Evolutionary conservation across 2,888 invertebrate genomes (phyloP).

Genomic region (Liodrosophila aerea): DNA sequence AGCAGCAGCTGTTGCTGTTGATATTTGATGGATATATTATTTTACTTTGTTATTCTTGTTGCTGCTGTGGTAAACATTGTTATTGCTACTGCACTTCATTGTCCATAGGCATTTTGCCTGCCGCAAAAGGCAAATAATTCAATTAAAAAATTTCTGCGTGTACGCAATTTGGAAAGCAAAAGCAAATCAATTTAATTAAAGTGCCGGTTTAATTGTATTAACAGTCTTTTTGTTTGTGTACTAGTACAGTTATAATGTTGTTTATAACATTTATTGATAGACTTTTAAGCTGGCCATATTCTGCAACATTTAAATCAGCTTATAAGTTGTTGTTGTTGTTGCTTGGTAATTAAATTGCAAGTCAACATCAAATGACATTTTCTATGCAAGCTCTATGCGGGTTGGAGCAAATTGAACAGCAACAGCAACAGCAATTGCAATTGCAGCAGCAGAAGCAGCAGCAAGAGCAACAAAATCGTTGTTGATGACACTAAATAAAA

Average conservation of each 20-base stretch:
- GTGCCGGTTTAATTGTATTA: slow-evolving; percentile 25
- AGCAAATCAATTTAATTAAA: slow-evolving; percentile 62
- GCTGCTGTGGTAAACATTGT: too few relatives aligned
- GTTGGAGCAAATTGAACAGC: slow-evolving; percentile 51
- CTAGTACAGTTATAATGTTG: slow-evolving; percentile 24
- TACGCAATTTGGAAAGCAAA: slow-evolving; percentile 55
- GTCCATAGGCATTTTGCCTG: slow-evolving; percentile 14
- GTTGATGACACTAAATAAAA: slow-evolving; percentile 77
- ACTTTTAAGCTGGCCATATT: background rate
- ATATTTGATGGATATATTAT: slow-evolving; percentile 17
- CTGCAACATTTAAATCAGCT: too few relatives aligned
- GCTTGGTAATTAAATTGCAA: slow-evolving; percentile 70
- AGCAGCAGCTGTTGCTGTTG: slow-evolving; percentile 27
- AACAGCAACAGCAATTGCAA: slow-evolving; percentile 13
- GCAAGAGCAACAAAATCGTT: slow-evolving; percentile 42
- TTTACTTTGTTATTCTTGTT: slow-evolving; percentile 1
- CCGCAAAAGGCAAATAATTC: slow-evolving; percentile 41
- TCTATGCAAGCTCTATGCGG: slow-evolving; percentile 52
- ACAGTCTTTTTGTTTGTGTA: background rate
- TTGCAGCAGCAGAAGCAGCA: slow-evolving; percentile 7
- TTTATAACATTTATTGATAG: slow-evolving; percentile 26
- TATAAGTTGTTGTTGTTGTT: background rate
- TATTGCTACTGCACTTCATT: slow-evolving; percentile 13
- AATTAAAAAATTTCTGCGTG: slow-evolving; percentile 47
- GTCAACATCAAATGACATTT: slow-evolving; percentile 60